Evolutionary conservation across 2,797 vertebrate species (phyloP), one percentile per base, ranked within the genome.

Genomic region (Crocidura indochinensis): DNA sequence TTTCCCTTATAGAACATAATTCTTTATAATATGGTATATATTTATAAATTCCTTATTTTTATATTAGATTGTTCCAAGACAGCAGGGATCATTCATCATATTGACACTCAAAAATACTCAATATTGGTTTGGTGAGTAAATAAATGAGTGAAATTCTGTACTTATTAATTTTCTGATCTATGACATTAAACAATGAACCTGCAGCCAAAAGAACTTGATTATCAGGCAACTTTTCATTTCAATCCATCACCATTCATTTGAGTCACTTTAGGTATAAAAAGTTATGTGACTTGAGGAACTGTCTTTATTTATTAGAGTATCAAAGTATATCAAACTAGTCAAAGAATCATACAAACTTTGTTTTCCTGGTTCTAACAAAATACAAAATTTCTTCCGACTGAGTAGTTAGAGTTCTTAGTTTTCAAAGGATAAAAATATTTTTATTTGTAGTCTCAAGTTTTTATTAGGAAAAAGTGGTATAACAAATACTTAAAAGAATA

Each of bases 401-500:
- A 90, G 67, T 27, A 78, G 31, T 10, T 64, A 38, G 26, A 75
- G 4, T 27, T 79, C 14, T 74, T 51, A 64, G 44, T 73, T 83
- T 82, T 46, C 10, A 79, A 26, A 27, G 24, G 20, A 87, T 87
- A 31, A 84, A 68, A 60, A 20, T 72, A 79, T 91, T 91, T 91
- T 69, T 60, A 64, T 24, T 9, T 83, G 29, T 84, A 68, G 87
- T 77, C 11, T 47, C 65, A 91, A 68, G 86, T 72, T 92, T 89
- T 78, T 31, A 85, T 85, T 85, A 74, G 17, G 17, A 71, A 2
- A 93, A 75, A 91, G 62, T 69, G 12, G 7, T 71, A 8, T 53
- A 75, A 17, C 82, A 29, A 15, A 85, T 10, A 47, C 65, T 31
- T 22, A 49, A 47, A 88, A 92, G 26, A 56, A 44, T 47, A 5